A percentile compares a stretch with the other conserved stretches of the same genome.
Conservation (phyloP, 1,140 invertebrate genomes). For the Drosophila burlai region DNA sequence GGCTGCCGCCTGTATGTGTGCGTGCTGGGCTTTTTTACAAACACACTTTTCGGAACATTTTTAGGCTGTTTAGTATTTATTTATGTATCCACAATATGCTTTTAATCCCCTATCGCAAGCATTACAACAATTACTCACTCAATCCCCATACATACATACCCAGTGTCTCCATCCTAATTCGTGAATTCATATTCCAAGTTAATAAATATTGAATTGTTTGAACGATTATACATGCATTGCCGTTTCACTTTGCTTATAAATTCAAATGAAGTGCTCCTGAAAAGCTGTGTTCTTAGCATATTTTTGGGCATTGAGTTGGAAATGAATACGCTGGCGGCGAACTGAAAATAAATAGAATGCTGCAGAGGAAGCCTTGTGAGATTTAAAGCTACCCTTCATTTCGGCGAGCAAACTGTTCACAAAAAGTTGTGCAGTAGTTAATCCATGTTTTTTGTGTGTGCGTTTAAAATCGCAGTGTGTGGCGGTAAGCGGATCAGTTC, state of each 20-base stretch:
- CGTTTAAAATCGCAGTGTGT: conserved; percentile 20
- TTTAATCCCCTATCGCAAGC: conserved; percentile 41
- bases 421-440: conserved; percentile 20
- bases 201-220: conserved; percentile 55
- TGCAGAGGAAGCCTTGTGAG: conserved; percentile 5
- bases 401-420: conserved; percentile 2
- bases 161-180: conserved; percentile 22
- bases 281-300: conserved; percentile 8
- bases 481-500: conserved; percentile 27
- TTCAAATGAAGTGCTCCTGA: neutral
- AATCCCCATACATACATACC: neutral
- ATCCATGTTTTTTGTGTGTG: conserved; percentile 23
- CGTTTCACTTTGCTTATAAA: neutral
- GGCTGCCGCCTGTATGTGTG: conserved; percentile 20
- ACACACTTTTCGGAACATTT: conserved; percentile 20
- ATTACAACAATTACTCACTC: conserved; percentile 32
- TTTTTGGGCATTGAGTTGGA: conserved; percentile 5
- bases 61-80: conserved; percentile 60
- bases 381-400: conserved; percentile 5
- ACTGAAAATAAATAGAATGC: conserved; percentile 1
- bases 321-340: conserved; percentile 1
- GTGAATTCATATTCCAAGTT: conserved; percentile 27
- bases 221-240: conserved; percentile 17
- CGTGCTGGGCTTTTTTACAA: conserved; percentile 22
- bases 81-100: conserved; percentile 35